These are phyloP conservation scores for Conomelus anceps DNA, from an alignment of 2,888 invertebrate genomes.

Conservation along the genomic window DNA sequence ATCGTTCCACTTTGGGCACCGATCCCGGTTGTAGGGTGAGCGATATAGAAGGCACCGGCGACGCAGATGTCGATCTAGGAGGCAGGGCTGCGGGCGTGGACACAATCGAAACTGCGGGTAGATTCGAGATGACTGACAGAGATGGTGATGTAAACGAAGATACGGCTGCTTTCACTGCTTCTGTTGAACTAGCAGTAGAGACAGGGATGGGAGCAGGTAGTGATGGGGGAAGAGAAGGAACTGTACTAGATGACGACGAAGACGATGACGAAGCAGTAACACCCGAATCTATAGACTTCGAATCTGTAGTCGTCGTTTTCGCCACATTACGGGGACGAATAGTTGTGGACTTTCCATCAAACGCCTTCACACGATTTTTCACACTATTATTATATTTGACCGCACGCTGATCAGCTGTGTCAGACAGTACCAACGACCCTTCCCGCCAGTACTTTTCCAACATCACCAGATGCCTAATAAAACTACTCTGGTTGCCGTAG, in stretches of 20 bases:
- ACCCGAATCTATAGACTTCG: constrained; percentile 28
- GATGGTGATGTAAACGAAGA: constrained; percentile 25
- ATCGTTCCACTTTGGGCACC: constrained; percentile 11
- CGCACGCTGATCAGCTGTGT: constrained; percentile 66
- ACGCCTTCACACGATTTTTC: constrained; percentile 68
- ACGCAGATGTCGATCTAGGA: background rate
- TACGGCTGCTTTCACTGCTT: constrained; percentile 20
- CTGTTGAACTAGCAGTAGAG: background rate
- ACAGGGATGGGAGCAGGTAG: constrained; percentile 18
- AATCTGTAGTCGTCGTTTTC: background rate
- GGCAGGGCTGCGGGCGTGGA: background rate
- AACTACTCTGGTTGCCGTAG: constrained; percentile 81
- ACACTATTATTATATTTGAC: constrained; percentile 73
- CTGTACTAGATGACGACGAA: constrained; percentile 15
- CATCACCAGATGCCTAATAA: constrained; percentile 70
- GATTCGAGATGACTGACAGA: constrained; percentile 23
- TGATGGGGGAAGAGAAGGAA: background rate
- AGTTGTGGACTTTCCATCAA: constrained; percentile 47
- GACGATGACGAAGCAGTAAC: constrained; percentile 12
- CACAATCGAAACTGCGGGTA: constrained; percentile 25
- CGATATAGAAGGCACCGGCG: background rate
- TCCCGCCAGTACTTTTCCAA: constrained; percentile 77
- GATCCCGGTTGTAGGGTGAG: background rate
- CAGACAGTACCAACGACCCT: constrained; percentile 67
- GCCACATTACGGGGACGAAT: background rate